Evolutionary conservation across 2,113 vertebrate genomes (phyloP), one percentile per base, ranked within the genome.

Genomic region (Thunnus maccoyii): DNA sequence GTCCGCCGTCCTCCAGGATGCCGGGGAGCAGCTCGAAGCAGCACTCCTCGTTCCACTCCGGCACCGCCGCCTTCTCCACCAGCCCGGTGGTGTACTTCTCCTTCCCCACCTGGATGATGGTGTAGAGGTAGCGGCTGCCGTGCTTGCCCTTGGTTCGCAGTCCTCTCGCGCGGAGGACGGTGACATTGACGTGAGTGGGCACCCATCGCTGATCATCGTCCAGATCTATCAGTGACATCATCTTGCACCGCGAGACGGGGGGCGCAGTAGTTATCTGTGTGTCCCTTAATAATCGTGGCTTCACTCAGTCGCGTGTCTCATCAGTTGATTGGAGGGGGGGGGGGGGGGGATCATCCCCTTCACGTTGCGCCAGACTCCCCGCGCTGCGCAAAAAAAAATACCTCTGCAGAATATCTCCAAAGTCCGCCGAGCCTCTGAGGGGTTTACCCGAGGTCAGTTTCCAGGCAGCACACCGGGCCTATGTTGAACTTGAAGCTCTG

Each of bases 161-260:
- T 68, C 96, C 96, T 47, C 96, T 95, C 58, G 96, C 97, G 80
- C 96, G 94, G 66, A 97, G 94, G 48, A 98, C 96, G 18, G 96
- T 97, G 91, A 98, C 96, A 93, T 99, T 98, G 72, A 99, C 97
- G 79, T 98, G 97, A 47, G 97, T 99, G 80, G 97, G 98, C 47
- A 97, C 92, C 98, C 97, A 99, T 68, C 96, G 91, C 92, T 96
- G 94, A 11, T 96, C 95, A n/a, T 96, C 95, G 75, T 96, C 94
- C 86, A 92, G 91, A 25, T 92, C 90, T 72, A 94, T 91, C 44
- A 90, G 81, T 60, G 91, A 92, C 91, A 93, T 93, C 91, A 92
- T 91, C 77, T 86, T 92, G 80, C 56, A 75, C 36, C 36, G 52
- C 63, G 62, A 3, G 69, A 54, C 41, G 22, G n/a, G 50, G 58